phyloP scores from a whole-genome alignment of 2,113 vertebrate species.

The Pangasianodon gigas region DNA sequence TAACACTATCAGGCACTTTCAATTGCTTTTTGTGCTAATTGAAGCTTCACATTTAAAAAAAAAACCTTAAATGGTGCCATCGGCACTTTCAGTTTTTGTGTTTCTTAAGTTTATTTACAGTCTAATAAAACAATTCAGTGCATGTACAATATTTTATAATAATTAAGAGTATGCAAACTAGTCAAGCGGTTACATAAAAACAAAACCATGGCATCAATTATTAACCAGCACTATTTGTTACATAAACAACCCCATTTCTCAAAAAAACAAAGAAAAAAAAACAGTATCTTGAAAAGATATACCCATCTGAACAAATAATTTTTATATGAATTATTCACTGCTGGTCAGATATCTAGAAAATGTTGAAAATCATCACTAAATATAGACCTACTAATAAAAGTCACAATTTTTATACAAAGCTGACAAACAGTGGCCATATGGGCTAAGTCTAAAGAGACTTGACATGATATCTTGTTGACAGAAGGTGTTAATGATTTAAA shows the following conservation, averaged over 20 bases:
- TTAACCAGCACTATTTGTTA: conserved; percentile 27
- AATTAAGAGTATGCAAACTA: conserved; percentile 17
- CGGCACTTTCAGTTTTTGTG: background rate
- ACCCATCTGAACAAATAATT: conserved; percentile 32
- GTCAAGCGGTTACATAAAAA: conserved; percentile 29
- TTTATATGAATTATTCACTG: conserved; percentile 28
- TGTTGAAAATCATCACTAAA: conserved; percentile 15
- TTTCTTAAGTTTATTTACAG: conserved; percentile 47
- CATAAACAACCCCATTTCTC: background rate
- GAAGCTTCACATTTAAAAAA: background rate
- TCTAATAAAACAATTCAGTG: conserved; percentile 37
- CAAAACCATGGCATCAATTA: conserved; percentile 28
- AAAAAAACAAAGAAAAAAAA: no score
- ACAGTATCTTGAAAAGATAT: background rate
- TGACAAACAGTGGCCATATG: background rate
- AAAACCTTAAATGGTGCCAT: background rate
- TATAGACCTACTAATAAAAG: conserved; percentile 35
- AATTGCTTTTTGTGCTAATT: background rate
- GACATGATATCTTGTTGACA: conserved; percentile 12
- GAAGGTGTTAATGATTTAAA: conserved; percentile 30
- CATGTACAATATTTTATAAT: conserved; percentile 37
- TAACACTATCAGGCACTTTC: background rate
- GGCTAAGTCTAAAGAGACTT: background rate
- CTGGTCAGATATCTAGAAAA: conserved; percentile 5
- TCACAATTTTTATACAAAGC: conserved; percentile 16